A percentile compares a stretch with the other conserved stretches of the same genome.
Evolutionary conservation across 2,888 invertebrate species (phyloP).

Genomic region (Phengaris alcon): DNA sequence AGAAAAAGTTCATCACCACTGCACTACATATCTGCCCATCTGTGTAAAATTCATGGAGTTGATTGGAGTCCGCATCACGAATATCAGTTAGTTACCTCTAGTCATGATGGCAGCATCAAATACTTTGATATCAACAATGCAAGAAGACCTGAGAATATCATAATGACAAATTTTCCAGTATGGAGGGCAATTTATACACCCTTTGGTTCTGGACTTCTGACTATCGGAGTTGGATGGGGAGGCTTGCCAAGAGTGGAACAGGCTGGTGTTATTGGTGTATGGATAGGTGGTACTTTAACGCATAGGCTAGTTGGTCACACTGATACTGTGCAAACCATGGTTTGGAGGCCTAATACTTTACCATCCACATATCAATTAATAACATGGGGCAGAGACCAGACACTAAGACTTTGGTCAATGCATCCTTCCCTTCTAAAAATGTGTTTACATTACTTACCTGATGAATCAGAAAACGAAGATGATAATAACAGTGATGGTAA

Average conservation of each 20-base stretch:
- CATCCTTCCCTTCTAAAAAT: slow-evolving; percentile 90
- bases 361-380: slow-evolving; percentile 89
- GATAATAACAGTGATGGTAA: slow-evolving; percentile 74
- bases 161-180: slow-evolving; percentile 91
- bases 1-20: slow-evolving; percentile 91
- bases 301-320: slow-evolving; percentile 96
- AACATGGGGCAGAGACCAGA: slow-evolving; percentile 97
- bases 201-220: slow-evolving; percentile 94
- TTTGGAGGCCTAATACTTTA: slow-evolving; percentile 89
- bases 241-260: slow-evolving; percentile 88
- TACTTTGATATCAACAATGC: slow-evolving; percentile 95
- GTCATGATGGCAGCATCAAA: slow-evolving; percentile 97
- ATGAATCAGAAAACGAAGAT: slow-evolving; percentile 79
- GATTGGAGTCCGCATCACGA: slow-evolving; percentile 95
- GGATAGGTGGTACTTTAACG: slow-evolving; percentile 83
- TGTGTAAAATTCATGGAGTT: slow-evolving; percentile 92
- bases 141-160: slow-evolving; percentile 88
- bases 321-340: slow-evolving; percentile 96
- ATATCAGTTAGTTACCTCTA: slow-evolving; percentile 92
- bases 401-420: slow-evolving; percentile 93
- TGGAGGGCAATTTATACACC: slow-evolving; percentile 97
- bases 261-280: slow-evolving; percentile 78
- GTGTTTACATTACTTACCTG: slow-evolving; percentile 83
- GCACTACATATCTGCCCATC: slow-evolving; percentile 95
- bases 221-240: slow-evolving; percentile 94